Evolutionary conservation across 2,113 vertebrate genomes (phyloP).

Genomic region (Zapornia atra): DNA sequence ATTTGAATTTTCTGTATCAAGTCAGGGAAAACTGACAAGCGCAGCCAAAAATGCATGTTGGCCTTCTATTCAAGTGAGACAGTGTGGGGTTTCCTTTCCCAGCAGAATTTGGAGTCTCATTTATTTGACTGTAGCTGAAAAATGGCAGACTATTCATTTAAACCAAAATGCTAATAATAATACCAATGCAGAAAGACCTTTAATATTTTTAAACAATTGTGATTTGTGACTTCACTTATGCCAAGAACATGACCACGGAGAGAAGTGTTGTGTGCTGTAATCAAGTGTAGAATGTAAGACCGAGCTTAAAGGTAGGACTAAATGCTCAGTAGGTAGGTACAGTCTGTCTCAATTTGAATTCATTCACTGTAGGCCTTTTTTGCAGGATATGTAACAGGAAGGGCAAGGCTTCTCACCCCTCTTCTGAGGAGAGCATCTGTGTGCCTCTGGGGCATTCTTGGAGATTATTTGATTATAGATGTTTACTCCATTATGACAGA

Average conservation of each 20-base stretch:
- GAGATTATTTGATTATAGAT: neutral
- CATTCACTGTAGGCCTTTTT: neutral
- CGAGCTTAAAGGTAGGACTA: neutral
- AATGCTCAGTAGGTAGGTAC: neutral
- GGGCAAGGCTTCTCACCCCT: neutral
- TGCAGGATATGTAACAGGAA: neutral
- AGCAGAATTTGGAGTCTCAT: constrained; percentile 20
- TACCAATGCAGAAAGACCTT: constrained; percentile 16
- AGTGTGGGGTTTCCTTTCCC: constrained; percentile 39
- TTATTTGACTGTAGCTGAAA: constrained; percentile 22
- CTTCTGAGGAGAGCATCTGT: neutral
- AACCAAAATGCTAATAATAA: constrained; percentile 38
- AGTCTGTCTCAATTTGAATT: constrained; percentile 25
- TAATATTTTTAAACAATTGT: constrained; percentile 43
- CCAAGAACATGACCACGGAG: neutral
- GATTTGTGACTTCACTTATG: constrained; percentile 40
- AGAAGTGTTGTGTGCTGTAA: neutral
- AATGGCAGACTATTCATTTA: constrained; percentile 37
- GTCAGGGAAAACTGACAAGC: neutral
- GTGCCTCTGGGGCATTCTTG: neutral
- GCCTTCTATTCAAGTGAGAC: constrained; percentile 25
- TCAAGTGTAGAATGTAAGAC: neutral
- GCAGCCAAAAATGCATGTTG: constrained; percentile 6
- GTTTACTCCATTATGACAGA: neutral
- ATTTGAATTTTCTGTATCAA: constrained; percentile 39